Conservation (phyloP, 2,888 invertebrate species). For the Actias luna region DNA sequence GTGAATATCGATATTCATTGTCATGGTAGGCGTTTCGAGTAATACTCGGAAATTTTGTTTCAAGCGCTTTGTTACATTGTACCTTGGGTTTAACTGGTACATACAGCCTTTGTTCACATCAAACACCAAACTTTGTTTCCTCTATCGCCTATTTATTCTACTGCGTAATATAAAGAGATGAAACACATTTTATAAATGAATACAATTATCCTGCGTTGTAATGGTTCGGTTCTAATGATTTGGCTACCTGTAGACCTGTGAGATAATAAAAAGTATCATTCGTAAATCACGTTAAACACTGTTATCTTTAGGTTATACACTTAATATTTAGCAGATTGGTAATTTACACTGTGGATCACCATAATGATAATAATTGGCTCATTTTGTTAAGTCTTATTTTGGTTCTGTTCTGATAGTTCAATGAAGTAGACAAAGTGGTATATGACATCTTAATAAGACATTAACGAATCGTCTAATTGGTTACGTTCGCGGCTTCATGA, state of each 20-base stretch:
- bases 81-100: conserved; percentile 23
- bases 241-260: background rate
- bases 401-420: no score
- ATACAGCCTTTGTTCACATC: conserved; percentile 5
- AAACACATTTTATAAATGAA: background rate
- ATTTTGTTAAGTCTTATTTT: no score
- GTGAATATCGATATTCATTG: conserved; percentile 5
- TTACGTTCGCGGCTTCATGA: background rate
- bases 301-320: background rate
- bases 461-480: no score
- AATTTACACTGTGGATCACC: no score
- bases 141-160: background rate
- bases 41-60: conserved; percentile 39
- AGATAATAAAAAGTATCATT: background rate
- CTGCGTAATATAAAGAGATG: background rate
- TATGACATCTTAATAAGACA: no score
- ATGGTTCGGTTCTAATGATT: background rate
- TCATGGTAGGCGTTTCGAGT: conserved; percentile 19
- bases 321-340: background rate
- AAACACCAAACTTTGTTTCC: conserved; percentile 1
- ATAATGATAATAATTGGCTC: no score
- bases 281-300: background rate
- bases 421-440: no score
- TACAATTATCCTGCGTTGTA: background rate
- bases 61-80: conserved; percentile 33